Conservation (phyloP, 2,797 vertebrate species). For the Pipistrellus pipistrellus region DNA sequence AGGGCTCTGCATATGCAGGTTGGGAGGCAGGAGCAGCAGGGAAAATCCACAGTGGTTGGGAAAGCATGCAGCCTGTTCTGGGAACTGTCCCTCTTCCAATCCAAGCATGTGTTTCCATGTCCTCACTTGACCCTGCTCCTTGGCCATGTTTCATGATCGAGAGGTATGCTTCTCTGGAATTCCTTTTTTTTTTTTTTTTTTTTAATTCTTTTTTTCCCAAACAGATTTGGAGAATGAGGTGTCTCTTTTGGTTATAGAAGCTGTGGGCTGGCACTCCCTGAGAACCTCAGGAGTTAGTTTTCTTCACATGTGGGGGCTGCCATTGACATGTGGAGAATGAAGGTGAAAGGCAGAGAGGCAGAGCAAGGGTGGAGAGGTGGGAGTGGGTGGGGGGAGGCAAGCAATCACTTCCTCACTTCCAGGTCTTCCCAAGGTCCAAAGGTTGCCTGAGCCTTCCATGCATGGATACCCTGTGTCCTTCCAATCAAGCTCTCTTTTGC, state of each 20-base stretch:
- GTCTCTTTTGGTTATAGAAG: neutral
- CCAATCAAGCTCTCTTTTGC: neutral
- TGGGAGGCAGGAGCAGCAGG: neutral
- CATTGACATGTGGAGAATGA: neutral
- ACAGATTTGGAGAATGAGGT: conserved; percentile 18
- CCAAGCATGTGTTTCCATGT: neutral
- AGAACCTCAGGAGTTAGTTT: neutral
- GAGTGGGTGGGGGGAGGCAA: no score
- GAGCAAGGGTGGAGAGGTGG: no score
- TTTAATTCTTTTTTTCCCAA: neutral
- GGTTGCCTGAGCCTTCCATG: neutral
- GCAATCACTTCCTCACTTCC: neutral
- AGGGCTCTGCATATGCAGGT: neutral
- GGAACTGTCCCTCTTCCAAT: neutral
- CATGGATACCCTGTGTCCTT: neutral
- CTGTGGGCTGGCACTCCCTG: neutral
- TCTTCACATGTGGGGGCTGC: neutral
- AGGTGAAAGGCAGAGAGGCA: neutral
- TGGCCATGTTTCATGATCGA: neutral
- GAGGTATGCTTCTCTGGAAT: conserved; percentile 8
- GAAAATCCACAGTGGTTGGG: neutral
- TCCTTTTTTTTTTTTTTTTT: neutral
- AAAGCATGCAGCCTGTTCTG: neutral
- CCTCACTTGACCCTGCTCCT: conserved; percentile 3
- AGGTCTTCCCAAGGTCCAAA: neutral